These are phyloP conservation scores for Hypomesus transpacificus DNA, from an alignment of 2,113 vertebrate genomes.

Conservation along the genomic window DNA sequence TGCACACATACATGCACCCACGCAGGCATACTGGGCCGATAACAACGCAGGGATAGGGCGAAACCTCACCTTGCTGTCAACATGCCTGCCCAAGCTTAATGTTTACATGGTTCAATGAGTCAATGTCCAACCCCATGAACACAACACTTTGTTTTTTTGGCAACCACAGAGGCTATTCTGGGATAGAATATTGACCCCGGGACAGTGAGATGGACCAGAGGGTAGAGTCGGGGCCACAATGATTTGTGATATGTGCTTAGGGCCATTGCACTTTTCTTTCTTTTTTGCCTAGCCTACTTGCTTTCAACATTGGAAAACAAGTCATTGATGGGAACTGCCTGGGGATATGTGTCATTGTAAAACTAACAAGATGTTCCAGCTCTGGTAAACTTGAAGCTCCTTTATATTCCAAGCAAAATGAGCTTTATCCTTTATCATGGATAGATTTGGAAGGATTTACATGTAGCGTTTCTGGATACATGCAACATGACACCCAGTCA, in stretches of 20 bases:
- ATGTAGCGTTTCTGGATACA: too few species aligned
- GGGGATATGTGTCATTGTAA: not conserved
- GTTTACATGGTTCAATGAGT: conserved; percentile 22
- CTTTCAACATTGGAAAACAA: too few species aligned
- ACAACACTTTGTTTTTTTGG: not conserved
- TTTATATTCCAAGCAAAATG: not conserved
- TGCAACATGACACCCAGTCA: too few species aligned
- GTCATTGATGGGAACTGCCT: too few species aligned
- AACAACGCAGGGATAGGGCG: not conserved
- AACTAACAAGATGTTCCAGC: not conserved
- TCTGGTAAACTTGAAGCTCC: not conserved
- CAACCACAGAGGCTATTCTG: conserved; percentile 30
- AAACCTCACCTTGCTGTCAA: conserved; percentile 27
- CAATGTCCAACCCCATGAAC: not conserved
- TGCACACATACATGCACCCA: conserved; percentile 14
- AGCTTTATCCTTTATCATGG: too few species aligned
- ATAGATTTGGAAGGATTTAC: too few species aligned
- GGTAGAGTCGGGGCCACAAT: conserved; percentile 38
- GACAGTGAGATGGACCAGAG: conserved; percentile 22
- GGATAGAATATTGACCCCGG: conserved; percentile 39
- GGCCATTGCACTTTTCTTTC: too few species aligned
- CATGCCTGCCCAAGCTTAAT: not conserved
- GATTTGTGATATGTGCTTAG: conserved; percentile 49
- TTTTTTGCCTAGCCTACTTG: too few species aligned
- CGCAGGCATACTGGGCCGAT: conserved; percentile 31